A percentile compares a stretch with the other conserved stretches of the same genome.
Evolutionary conservation across 2,797 vertebrate genomes (phyloP).

Genomic region (Clangula hyemalis): DNA sequence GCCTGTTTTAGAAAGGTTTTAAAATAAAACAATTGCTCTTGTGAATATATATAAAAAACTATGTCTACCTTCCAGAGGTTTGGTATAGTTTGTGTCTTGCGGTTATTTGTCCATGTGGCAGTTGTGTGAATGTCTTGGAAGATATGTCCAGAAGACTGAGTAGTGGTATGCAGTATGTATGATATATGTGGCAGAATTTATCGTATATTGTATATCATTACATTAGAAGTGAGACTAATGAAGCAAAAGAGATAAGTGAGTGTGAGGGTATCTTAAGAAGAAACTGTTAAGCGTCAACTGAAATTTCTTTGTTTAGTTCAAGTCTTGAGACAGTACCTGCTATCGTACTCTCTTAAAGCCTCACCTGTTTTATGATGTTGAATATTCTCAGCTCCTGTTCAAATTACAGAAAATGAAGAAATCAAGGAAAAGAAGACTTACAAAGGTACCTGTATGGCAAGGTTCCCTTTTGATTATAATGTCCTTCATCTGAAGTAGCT

Average conservation of each 20-base stretch:
- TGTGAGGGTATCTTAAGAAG: background rate
- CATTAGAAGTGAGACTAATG: background rate
- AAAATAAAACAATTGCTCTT: conserved; percentile 49
- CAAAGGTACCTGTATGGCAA: background rate
- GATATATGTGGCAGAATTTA: background rate
- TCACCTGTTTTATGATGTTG: background rate
- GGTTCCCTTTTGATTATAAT: background rate
- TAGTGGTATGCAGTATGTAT: background rate
- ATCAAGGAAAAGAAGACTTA: background rate
- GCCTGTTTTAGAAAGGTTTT: conserved; percentile 43
- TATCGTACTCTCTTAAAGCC: background rate
- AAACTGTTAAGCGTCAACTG: background rate
- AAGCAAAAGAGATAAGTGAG: background rate
- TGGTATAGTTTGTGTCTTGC: conserved; percentile 19
- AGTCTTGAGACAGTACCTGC: background rate
- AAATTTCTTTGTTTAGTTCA: background rate
- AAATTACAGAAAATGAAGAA: background rate
- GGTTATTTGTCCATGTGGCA: background rate
- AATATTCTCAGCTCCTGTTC: background rate
- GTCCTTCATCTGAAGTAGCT: background rate
- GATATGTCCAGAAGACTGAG: background rate
- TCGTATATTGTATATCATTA: background rate
- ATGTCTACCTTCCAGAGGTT: conserved; percentile 39
- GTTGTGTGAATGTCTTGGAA: background rate
- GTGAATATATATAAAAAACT: conserved; percentile 52